phyloP scores from a whole-genome alignment of 1,140 invertebrate species.

The Aphaenogaster floridana region DNA sequence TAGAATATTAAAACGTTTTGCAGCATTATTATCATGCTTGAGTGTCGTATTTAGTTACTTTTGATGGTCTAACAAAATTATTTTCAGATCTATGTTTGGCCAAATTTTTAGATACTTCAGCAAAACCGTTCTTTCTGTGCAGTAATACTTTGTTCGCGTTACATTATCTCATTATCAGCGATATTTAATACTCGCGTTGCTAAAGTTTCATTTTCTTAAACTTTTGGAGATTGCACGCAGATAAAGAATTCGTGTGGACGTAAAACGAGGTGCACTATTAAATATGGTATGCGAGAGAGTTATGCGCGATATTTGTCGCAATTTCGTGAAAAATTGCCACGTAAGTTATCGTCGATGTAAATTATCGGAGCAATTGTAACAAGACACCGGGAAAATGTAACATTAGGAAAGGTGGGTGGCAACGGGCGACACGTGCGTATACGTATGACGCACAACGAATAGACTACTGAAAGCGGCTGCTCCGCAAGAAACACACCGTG shows the following conservation, averaged over 20 bases:
- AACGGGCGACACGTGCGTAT: slow-evolving; percentile 63
- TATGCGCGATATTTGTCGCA: slow-evolving; percentile 5
- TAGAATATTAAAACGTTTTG: too few relatives aligned
- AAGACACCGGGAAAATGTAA: not conserved
- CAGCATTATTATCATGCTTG: too few relatives aligned
- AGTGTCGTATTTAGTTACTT: too few relatives aligned
- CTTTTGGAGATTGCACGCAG: not conserved
- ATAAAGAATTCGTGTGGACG: not conserved
- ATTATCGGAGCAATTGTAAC: not conserved
- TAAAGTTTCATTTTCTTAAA: not conserved
- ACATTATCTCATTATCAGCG: slow-evolving; percentile 59
- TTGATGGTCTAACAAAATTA: too few relatives aligned
- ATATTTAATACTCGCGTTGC: not conserved
- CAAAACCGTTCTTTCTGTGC: too few relatives aligned
- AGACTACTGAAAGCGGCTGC: slow-evolving; percentile 25
- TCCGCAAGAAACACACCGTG: slow-evolving; percentile 29
- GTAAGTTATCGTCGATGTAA: not conserved
- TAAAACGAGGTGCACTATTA: not conserved
- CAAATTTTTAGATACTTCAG: too few relatives aligned
- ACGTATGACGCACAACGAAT: slow-evolving; percentile 50
- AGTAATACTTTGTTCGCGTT: slow-evolving; percentile 34
- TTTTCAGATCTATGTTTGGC: too few relatives aligned
- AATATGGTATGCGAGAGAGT: not conserved
- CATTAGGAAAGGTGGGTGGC: slow-evolving; percentile 34
- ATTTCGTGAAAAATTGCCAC: slow-evolving; percentile 6